phyloP scores from a whole-genome alignment of 2,888 invertebrate species.

The Lycaena phlaeas region DNA sequence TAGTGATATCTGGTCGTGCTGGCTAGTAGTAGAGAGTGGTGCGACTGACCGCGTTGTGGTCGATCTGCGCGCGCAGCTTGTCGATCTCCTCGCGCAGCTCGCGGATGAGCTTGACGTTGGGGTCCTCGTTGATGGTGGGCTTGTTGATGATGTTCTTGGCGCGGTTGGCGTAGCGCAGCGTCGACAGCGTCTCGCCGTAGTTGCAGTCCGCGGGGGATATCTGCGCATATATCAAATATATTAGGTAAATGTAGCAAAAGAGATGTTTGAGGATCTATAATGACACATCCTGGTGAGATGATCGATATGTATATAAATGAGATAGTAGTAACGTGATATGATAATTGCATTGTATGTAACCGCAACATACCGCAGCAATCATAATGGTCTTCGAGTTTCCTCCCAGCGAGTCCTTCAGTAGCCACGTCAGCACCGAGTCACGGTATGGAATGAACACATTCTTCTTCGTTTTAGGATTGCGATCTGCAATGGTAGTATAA shows the following conservation, averaged over 20 bases:
- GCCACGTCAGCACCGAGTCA: conserved; percentile 90
- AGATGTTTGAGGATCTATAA: too few relatives aligned
- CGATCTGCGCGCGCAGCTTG: conserved; percentile 82
- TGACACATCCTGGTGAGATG: too few relatives aligned
- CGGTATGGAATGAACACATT: conserved; percentile 88
- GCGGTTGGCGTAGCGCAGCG: conserved; percentile 88
- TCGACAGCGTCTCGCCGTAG: conserved; percentile 89
- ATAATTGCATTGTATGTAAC: background rate
- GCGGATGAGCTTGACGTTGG: conserved; percentile 89
- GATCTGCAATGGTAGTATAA: conserved; percentile 27
- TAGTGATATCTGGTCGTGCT: too few relatives aligned
- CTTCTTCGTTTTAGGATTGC: conserved; percentile 55
- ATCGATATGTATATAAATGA: too few relatives aligned
- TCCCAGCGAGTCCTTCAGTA: conserved; percentile 89
- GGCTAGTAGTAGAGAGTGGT: background rate
- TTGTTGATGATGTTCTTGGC: conserved; percentile 94
- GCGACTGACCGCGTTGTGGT: conserved; percentile 74
- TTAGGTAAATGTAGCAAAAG: too few relatives aligned
- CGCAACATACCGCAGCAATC: conserved; percentile 82
- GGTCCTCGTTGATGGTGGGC: conserved; percentile 91
- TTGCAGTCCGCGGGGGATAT: conserved; percentile 88
- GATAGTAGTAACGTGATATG: too few relatives aligned
- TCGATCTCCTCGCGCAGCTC: conserved; percentile 89
- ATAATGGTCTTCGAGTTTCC: conserved; percentile 94
- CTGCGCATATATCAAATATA: too few relatives aligned